Evolutionary conservation across 1,140 invertebrate species (phyloP), one percentile per base, ranked within the genome.

Genomic region (Aphelenchoides fujianensis): DNA sequence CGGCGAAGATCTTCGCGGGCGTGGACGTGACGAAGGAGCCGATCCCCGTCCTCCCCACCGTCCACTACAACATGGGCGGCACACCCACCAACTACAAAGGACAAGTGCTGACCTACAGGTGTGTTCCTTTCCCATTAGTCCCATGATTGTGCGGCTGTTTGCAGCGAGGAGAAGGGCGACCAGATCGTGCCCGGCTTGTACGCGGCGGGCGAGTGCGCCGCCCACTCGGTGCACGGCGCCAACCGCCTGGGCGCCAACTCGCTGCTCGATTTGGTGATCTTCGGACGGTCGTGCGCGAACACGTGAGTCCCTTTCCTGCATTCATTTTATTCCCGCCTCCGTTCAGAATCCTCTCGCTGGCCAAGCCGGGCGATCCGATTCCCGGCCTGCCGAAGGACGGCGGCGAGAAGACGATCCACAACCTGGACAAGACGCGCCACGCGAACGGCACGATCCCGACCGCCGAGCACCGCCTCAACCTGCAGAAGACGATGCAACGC

Each of bases 61-160:
- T 98, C 2, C 96, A 99, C 86, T 99, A 98, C 85, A 98, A 98
- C 82, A 99, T 99, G 96, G 96, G 96, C 41, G 95, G 94, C 48
- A 89, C 94, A 12, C 95, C 95, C 1, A 98, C 95, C 2, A 97
- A 98, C 86, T 98, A 91, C 85, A 91, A 91, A 76, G 95, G 95
- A 74, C 92, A 97, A 88, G 94, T 95, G 52, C 80, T 83, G 12
- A 81, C 32, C 28, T 83, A 84, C 70, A 68, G n/a, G n/a, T n/a
- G n/a, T n/a, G n/a, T n/a, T n/a, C n/a, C n/a, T n/a, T n/a, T n/a
- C n/a, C n/a, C n/a, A n/a, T n/a, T n/a, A n/a, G n/a, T n/a, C n/a
- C n/a, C n/a, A n/a, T n/a, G n/a, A n/a, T n/a, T n/a, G n/a, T n/a
- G n/a, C n/a, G n/a, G n/a, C n/a, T n/a, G n/a, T n/a, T n/a, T n/a